Base-by-base conservation (phyloP, 2,113 vertebrate genomes). In the Megalops atlanticus region DNA sequence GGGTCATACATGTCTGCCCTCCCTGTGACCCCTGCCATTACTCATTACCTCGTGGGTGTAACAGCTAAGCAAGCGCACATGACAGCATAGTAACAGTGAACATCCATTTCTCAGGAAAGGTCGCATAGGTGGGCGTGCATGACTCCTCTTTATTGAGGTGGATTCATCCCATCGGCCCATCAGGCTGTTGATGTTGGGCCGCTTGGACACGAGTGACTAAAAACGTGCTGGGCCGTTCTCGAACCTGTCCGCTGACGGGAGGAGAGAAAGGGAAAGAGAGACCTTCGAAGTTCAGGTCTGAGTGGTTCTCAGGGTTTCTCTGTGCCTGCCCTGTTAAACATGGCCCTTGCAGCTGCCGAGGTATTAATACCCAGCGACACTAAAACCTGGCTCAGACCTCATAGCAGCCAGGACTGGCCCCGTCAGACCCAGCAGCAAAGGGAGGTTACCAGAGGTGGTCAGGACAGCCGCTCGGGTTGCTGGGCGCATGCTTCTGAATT, bases 341-440 rank as follows among this genome's bases (percentile, higher is more conserved):
- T 41, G 39, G 72, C 38, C 39, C 72, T 74, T n/a, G 38, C 72
- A 74, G 40, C 72, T 74, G 72, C n/a, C 14, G 38, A 74, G 72
- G 72, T 40, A 74, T 74, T 74, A 41, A 74, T 74, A 74, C 38
- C n/a, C 72, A 73, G 35, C 8, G 70, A 38, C 70, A 38, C 33
- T 73, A 38, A 73, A 73, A 73, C 36, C 70, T 73, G 70, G 70
- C 70, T 73, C 70, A 73, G 38, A n/a, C n/a, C n/a, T n/a, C n/a
- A n/a, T n/a, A n/a, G n/a, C n/a, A n/a, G n/a, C n/a, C n/a, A n/a
- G n/a, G n/a, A n/a, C n/a, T n/a, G n/a, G 70, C 70, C 38, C 18
- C 1, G 38, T 73, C 58, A 21, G 70, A 21, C 35, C 16, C 70
- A 43, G 40, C 35, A 14, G 36, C 41, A 41, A 39, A 24, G 41